phyloP scores from a whole-genome alignment of 2,113 vertebrate species.

The Cyrtonyx montezumae region DNA sequence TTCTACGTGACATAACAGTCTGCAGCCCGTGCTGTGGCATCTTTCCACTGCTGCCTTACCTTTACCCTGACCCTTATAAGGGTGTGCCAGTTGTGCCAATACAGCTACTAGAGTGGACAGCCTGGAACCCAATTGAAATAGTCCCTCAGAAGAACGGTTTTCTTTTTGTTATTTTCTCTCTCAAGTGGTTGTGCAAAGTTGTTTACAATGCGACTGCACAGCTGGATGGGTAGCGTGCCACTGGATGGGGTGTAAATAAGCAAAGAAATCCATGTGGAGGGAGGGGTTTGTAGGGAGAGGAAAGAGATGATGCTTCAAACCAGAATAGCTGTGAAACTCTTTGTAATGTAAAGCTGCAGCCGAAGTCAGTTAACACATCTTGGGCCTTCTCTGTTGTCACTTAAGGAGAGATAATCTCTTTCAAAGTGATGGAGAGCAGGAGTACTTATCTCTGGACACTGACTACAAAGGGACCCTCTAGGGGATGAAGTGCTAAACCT shows the following conservation, averaged over 20 bases:
- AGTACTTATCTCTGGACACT: conserved; percentile 19
- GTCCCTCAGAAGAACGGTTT: neutral
- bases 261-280: neutral
- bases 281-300: neutral
- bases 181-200: neutral
- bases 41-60: neutral
- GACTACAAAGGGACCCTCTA: neutral
- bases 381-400: neutral
- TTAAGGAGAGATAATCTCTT: conserved; percentile 20
- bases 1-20: fast-evolving
- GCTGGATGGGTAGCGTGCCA: neutral
- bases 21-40: neutral
- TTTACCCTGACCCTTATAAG: neutral
- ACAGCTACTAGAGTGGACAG: conserved; percentile 6
- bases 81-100: neutral
- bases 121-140: neutral
- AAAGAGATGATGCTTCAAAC: neutral
- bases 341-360: conserved; percentile 9
- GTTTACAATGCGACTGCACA: conserved; percentile 12
- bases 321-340: conserved; percentile 15
- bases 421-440: conserved; percentile 18
- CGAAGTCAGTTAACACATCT: conserved; percentile 9
- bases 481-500: neutral
- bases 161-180: conserved; percentile 5
- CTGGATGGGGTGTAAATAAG: conserved; percentile 16